A percentile compares a stretch with the other conserved stretches of the same genome.
phyloP scores from a whole-genome alignment of 2,888 invertebrate genomes.

The Periphyllus acericola region DNA sequence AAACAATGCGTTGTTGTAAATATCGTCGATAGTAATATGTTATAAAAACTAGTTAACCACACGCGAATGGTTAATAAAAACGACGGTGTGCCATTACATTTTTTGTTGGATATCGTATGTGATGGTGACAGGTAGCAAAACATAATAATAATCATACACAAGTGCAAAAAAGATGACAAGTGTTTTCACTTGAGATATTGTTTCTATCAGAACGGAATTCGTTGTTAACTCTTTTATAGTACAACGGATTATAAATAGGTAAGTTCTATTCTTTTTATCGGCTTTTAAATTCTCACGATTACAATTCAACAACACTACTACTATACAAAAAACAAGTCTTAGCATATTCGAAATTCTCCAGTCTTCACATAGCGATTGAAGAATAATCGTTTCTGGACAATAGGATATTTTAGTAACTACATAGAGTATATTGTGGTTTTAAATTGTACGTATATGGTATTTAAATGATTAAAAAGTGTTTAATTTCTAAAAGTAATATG shows the following conservation, averaged over 20 bases:
- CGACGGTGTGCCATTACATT: not conserved
- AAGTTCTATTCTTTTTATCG: not conserved
- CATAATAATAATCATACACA: not conserved
- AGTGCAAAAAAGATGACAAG: not conserved
- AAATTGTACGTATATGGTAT: not conserved
- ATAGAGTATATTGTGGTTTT: not conserved
- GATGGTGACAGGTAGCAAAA: not conserved
- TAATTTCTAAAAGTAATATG: no score
- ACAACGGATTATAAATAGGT: not conserved
- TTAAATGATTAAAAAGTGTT: not conserved
- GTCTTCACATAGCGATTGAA: not conserved
- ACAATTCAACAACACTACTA: not conserved
- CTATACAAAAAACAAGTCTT: not conserved
- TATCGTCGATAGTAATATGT: not conserved
- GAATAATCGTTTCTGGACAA: not conserved
- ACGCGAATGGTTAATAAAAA: conserved; percentile 25
- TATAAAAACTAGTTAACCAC: conserved; percentile 8
- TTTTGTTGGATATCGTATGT: not conserved
- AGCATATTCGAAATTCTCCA: no score
- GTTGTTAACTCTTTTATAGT: not conserved
- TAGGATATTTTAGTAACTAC: not conserved
- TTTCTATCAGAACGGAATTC: not conserved
- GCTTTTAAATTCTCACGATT: not conserved
- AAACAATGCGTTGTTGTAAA: conserved; percentile 35
- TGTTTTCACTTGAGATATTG: conserved; percentile 43